Base-by-base conservation (phyloP, 2,888 invertebrate species). In the Orchestes rusci region DNA sequence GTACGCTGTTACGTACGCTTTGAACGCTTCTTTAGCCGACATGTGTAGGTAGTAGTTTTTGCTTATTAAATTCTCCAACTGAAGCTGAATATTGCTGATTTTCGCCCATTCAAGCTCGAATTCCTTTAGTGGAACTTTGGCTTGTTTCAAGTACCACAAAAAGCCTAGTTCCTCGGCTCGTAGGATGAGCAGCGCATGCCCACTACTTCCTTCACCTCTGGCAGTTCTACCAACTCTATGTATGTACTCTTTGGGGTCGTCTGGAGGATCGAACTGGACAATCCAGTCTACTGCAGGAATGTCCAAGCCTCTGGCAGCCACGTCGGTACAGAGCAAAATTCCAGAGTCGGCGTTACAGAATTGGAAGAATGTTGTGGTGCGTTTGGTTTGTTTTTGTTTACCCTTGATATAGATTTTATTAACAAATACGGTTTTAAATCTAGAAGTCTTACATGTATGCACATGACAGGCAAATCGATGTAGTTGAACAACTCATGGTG, bases 201-300 rank as follows among this genome's bases (percentile, higher is more conserved):
- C 99, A 39, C 82, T 84, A 13, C 89, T 36, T 2, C 92, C 94
- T 53, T 91, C 85, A 5, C 97, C 97, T 56, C 99, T 77, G 1
- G 99, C 99, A 1, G 97, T 99, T 66, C 99, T 77, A 13, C 99
- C 52, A 1, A 50, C 57, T 43, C 56, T 48, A 72, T 99, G 99
- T 60, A 99, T 99, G 66, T 99, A 99, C 76, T 99, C 97, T 81
- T 92, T 92, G 3, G 97, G 96, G 74, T 99, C 99, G 79, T 99
- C 97, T 55, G 99, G 97, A 1, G 99, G 99, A 74, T 99, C 99
- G 64, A 82, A 97, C 66, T 99, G 97, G 1, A 99, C 93, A 60
- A 99, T 99, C 97, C 97, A 99, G 67, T 99, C 97, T 1, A 99
- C 97, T 29, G 86, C 84, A 0, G 96, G 96, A 64, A 99, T 97